Conservation (phyloP, 2,888 invertebrate genomes). For the Hemaris fuciformis region DNA sequence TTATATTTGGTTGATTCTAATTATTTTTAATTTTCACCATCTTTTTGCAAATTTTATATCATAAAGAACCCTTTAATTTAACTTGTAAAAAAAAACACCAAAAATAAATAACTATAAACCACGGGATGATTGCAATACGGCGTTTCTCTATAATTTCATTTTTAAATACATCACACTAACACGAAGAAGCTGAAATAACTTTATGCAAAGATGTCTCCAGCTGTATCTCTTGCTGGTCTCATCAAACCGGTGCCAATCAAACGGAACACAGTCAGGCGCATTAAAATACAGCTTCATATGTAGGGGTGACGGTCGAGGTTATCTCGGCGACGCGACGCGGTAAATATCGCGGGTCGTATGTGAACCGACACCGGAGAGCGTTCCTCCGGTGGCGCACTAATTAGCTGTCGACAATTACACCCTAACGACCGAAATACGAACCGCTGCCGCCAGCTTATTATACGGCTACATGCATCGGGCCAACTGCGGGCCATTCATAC, state of each 20-base stretch:
- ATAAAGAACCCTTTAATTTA: background rate
- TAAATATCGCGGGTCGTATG: slow-evolving; percentile 69
- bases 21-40: background rate
- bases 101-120: too few species aligned
- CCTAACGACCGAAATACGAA: slow-evolving; percentile 76
- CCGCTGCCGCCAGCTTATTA: slow-evolving; percentile 61
- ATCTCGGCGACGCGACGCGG: slow-evolving; percentile 31
- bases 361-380: slow-evolving; percentile 61
- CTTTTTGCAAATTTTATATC: background rate
- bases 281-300: background rate
- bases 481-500: slow-evolving; percentile 40
- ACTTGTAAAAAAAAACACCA: background rate
- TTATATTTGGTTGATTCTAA: background rate
- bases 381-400: slow-evolving; percentile 64
- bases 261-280: background rate
- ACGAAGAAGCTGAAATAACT: too few species aligned
- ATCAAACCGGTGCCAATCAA: background rate
- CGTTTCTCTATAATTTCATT: too few species aligned
- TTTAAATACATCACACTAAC: too few species aligned
- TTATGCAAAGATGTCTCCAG: too few species aligned
- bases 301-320: slow-evolving; percentile 14
- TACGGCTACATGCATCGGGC: slow-evolving; percentile 47
- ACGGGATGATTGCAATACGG: too few species aligned
- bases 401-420: slow-evolving; percentile 75
- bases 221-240: too few species aligned